phyloP scores from a whole-genome alignment of 2,797 vertebrate species.

The Cichlasoma orientale region DNA sequence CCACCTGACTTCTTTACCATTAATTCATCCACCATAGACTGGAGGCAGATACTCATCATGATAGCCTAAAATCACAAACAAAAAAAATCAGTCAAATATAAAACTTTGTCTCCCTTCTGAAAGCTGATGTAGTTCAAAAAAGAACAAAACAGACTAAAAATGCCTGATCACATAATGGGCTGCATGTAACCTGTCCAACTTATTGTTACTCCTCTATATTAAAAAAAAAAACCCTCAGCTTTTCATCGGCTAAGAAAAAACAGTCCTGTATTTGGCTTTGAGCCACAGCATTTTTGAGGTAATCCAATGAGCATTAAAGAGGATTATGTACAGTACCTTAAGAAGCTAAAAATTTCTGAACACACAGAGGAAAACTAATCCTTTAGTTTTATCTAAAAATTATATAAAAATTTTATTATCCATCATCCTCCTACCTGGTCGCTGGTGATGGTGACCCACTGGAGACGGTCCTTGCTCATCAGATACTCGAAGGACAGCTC shows the following conservation, averaged over 20 bases:
- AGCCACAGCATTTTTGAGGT: background rate
- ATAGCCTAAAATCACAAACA: slow-evolving; percentile 85
- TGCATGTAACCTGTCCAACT: background rate
- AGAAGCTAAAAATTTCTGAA: background rate
- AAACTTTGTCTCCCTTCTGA: background rate
- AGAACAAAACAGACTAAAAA: background rate
- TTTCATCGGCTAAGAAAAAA: background rate
- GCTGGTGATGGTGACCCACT: slow-evolving; percentile 99
- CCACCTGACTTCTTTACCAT: slow-evolving; percentile 99
- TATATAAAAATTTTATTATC: background rate
- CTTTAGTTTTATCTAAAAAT: background rate
- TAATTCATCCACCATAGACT: slow-evolving; percentile 98
- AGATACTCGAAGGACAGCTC: slow-evolving; percentile 98
- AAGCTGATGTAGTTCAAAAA: background rate
- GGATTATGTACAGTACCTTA: background rate
- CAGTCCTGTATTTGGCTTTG: background rate
- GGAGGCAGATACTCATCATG: slow-evolving; percentile 99
- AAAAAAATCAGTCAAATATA: background rate
- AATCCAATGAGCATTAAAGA: background rate
- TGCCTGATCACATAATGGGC: background rate
- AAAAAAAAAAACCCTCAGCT: background rate
- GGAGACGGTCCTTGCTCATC: slow-evolving; percentile 98
- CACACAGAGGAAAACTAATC: background rate
- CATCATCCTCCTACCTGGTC: slow-evolving; percentile 85
- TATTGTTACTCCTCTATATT: background rate